These are phyloP conservation scores for Panopea generosa DNA, from an alignment of 2,888 invertebrate species.

Conservation along the genomic window DNA sequence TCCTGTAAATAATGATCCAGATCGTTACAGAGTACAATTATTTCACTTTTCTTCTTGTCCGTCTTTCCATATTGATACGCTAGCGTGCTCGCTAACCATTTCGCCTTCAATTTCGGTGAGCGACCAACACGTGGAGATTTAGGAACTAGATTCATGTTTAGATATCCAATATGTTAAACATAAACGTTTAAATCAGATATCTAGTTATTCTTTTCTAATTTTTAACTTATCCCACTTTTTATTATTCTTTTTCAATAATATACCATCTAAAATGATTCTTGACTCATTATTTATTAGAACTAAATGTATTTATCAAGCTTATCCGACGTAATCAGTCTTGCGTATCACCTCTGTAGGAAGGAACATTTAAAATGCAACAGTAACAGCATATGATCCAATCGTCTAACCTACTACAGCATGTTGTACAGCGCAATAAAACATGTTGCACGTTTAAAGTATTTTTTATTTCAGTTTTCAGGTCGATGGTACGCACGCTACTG, in stretches of 20 bases:
- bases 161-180: background rate
- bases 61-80: conserved; percentile 62
- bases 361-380: too few relatives aligned
- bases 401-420: too few relatives aligned
- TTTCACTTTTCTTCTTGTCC: conserved; percentile 50
- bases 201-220: background rate
- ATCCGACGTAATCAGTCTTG: too few relatives aligned
- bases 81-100: conserved; percentile 61
- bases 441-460: too few relatives aligned
- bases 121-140: conserved; percentile 58
- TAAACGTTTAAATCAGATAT: background rate
- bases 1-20: conserved; percentile 64
- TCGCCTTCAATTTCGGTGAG: conserved; percentile 61
- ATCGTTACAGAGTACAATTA: conserved; percentile 56
- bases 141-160: conserved; percentile 46
- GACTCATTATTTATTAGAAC: background rate
- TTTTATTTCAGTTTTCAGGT: too few relatives aligned
- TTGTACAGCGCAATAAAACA: too few relatives aligned
- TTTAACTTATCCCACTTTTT: background rate
- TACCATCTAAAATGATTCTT: background rate
- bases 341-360: too few relatives aligned
- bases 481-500: too few relatives aligned
- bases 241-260: background rate
- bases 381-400: too few relatives aligned
- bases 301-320: background rate